Percentiles rank a stretch among this genome's conserved stretches.
Conservation (phyloP, 2,888 invertebrate genomes). For the Drosophila atripex region DNA sequence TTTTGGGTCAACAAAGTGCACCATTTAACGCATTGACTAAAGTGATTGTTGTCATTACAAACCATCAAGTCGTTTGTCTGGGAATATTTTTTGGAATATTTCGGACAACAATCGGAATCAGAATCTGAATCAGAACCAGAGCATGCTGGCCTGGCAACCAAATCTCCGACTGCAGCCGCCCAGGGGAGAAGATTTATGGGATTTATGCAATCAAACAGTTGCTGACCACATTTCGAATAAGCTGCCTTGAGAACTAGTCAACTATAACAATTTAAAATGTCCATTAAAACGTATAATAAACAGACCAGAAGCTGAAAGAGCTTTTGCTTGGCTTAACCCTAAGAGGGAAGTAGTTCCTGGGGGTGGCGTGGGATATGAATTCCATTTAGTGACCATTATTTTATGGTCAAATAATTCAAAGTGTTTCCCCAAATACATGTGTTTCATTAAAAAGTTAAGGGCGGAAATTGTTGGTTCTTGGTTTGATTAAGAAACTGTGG, state of each 20-base stretch:
- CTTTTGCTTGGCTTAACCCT: conserved; percentile 2
- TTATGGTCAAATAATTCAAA: background rate
- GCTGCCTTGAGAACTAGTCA: conserved; percentile 20
- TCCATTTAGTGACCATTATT: too few relatives aligned
- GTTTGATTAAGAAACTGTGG: too few relatives aligned
- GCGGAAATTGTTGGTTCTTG: too few relatives aligned
- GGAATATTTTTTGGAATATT: conserved; percentile 10
- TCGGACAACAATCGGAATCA: conserved; percentile 13
- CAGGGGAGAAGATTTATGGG: conserved; percentile 18
- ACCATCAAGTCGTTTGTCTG: conserved; percentile 2
- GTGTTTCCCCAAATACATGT: background rate
- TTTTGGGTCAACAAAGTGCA: conserved; percentile 11
- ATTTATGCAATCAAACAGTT: conserved; percentile 39
- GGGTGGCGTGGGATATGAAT: background rate
- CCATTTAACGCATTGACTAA: conserved; percentile 20
- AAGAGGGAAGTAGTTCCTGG: background rate
- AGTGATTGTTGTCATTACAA: conserved; percentile 16
- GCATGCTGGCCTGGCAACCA: background rate
- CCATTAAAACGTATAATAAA: conserved; percentile 16
- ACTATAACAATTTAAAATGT: conserved; percentile 22
- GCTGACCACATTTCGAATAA: conserved; percentile 27
- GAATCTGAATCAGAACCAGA: background rate
- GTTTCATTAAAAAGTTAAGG: background rate
- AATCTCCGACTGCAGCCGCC: conserved; percentile 6
- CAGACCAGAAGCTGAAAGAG: background rate